A percentile compares a stretch with the other conserved stretches of the same genome.
phyloP scores from a whole-genome alignment of 1,140 invertebrate species.

The Euglossa dilemma region DNA sequence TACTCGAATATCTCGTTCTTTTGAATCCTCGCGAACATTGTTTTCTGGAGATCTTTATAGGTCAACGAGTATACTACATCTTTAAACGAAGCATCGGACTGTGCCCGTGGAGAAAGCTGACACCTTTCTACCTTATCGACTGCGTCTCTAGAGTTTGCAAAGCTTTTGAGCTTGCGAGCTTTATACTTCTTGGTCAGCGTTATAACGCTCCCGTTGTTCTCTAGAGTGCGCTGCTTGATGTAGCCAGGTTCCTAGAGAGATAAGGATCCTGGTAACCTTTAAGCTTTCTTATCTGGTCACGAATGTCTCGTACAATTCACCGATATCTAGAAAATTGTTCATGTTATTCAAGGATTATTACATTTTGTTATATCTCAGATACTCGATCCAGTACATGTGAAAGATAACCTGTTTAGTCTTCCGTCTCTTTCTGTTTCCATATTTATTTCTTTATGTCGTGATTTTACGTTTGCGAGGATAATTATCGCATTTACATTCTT shows the following conservation, averaged over 20 bases:
- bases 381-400: no score
- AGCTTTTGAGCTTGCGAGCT: conserved; percentile 32
- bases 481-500: no score
- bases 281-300: neutral
- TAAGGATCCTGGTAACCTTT: neutral
- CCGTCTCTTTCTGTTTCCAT: no score
- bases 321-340: no score
- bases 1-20: neutral
- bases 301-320: neutral
- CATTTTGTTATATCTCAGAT: no score
- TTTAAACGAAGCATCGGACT: conserved; percentile 1
- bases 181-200: neutral
- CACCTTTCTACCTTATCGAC: conserved; percentile 64
- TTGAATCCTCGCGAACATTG: neutral
- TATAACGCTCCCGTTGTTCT: conserved; percentile 8
- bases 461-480: no score
- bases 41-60: conserved; percentile 25
- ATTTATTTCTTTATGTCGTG: no score
- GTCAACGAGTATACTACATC: conserved; percentile 31
- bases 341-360: no score
- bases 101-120: neutral
- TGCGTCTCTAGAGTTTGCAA: conserved; percentile 18
- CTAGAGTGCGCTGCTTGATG: conserved; percentile 50
- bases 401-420: no score
- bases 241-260: neutral